Base-by-base conservation (phyloP, 2,797 vertebrate species). In the Tragelaphus eurycerus region DNA sequence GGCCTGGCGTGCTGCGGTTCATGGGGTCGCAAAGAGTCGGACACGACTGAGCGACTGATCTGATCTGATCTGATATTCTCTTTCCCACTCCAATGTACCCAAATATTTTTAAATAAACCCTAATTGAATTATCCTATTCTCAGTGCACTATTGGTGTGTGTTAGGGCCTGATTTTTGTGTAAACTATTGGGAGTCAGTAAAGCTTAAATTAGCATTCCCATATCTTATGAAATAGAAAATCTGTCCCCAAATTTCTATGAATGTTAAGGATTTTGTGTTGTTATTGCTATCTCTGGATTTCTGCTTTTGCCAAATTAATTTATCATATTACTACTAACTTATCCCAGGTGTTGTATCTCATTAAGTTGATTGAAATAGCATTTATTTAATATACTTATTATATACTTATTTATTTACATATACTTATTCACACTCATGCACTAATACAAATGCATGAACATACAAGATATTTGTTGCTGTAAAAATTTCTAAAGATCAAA, bases 51-150 rank as follows among this genome's bases (percentile, higher is more conserved):
- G n/a, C n/a, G n/a, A n/a, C n/a, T n/a, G n/a, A n/a, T n/a, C n/a
- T n/a, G n/a, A n/a, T n/a, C n/a, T n/a, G n/a, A n/a, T n/a, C n/a
- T n/a, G n/a, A n/a, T 19, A 27, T 12, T 17, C 17, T 57, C 27
- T 86, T 15, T 21, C 23, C 4, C 31, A 0, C 3, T 55, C 6
- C 5, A 64, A 13, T 13, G 19, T 57, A 38, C 1, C 13, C 14
- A 43, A 6, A 31, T 27, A 64, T 29, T 67, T 93, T 17, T 67
- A 4, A 89, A 43, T 34, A 23, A 88, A 86, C 7, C 14, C 4
- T 81, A 21, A 27, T 46, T 52, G 46, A 86, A 67, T 87, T 79
- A 50, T 31, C 7, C 31, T 85, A 16, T 43, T 71, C 27, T 93
- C n/a, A 2, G 11, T 46, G 6, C 62, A 82, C 19, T 46, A 2